These are phyloP conservation scores for Conus canariensis DNA, from an alignment of 2,888 invertebrate genomes.

Conservation along the genomic window DNA sequence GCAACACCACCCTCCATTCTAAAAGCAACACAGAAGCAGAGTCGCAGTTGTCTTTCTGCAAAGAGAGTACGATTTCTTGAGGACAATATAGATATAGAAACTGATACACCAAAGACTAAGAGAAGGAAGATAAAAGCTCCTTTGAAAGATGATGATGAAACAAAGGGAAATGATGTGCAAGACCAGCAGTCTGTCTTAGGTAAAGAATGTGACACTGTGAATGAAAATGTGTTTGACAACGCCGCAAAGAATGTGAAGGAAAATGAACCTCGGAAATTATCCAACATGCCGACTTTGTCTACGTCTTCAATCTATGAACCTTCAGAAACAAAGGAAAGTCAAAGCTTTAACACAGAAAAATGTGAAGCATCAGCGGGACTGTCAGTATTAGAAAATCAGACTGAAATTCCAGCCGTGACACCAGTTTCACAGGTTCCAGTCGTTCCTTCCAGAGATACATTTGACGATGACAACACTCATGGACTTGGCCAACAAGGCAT, in stretches of 20 bases:
- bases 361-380: not conserved
- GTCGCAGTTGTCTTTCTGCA: not conserved
- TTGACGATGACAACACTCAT: not conserved
- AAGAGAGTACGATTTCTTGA: conserved; percentile 40
- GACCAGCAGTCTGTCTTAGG: not conserved
- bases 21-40: not conserved
- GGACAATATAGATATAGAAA: not conserved
- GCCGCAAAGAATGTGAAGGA: not conserved
- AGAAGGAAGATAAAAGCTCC: not conserved
- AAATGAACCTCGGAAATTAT: not conserved
- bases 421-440: conserved; percentile 1
- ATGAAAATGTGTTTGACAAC: not conserved
- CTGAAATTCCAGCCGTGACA: not conserved
- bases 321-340: not conserved
- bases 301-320: not conserved
- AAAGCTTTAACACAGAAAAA: not conserved
- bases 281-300: not conserved
- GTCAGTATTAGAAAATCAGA: not conserved
- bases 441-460: not conserved
- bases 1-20: conserved; percentile 36
- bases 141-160: not conserved
- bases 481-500: not conserved
- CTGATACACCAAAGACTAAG: not conserved
- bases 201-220: not conserved
- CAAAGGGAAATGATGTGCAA: not conserved